Base-by-base conservation (phyloP, 2,113 vertebrate species). In the Bagarius yarrelli region DNA sequence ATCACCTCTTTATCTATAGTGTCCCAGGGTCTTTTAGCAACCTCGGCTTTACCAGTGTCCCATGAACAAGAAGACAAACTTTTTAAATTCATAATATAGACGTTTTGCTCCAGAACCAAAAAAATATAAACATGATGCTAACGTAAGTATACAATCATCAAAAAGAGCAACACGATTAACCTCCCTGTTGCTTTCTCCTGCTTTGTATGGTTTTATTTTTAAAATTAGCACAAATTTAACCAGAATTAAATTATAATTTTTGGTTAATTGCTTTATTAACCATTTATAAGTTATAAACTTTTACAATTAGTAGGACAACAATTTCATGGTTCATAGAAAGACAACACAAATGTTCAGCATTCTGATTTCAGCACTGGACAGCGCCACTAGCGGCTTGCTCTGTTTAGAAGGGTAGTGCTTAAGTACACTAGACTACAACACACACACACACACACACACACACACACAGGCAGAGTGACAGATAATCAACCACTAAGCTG, bases 341-440 rank as follows among this genome's bases (percentile, higher is more conserved):
- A 47, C 44, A 8, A 47, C 44, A 11, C 44, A 11, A 47, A 47
- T 60, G 15, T 21, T 21, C 4, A 5, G 21, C 36, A 34, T 40
- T 18, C 25, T 44, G 27, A 12, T 78, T 83, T 78, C 78, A 81
- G 81, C 81, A 83, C 78, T 44, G 78, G 81, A 83, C 78, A 83
- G 82, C 82, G 75, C 47, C 77, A 50, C 25, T 36, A 25, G 44
- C 5, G 2, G 67, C 40, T 70, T 40, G n/a, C 67, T 70, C 40
- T 16, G 23, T 40, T 23, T 70, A 6, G 15, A 13, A 70, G 40
- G 8, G 23, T 27, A 25, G 40, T 50, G 40, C 8, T 40, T 40
- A 8, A 40, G 8, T 40, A 40, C 67, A 47, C 36, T 0, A 21
- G 21, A 57, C 5, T 23, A 21, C 6, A 21, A 56, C 0, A 56